These are phyloP conservation scores for Oligia fasciuncula DNA, from an alignment of 2,888 invertebrate genomes.

Conservation along the genomic window DNA sequence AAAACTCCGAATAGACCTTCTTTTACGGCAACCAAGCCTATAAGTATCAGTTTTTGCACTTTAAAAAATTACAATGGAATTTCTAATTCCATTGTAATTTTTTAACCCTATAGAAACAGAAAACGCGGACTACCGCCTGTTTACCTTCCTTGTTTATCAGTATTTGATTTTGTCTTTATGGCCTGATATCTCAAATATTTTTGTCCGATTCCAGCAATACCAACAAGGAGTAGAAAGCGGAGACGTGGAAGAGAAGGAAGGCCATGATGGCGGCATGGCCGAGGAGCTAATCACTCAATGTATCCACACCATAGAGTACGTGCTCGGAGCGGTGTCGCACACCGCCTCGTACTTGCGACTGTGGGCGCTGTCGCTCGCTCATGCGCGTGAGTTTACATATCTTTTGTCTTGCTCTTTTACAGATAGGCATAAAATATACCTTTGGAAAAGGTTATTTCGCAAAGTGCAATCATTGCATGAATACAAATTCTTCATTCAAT, in stretches of 20 bases:
- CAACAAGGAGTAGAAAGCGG: constrained; percentile 82
- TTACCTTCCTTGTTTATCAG: neutral
- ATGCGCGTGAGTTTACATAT: constrained; percentile 92
- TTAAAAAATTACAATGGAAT: neutral
- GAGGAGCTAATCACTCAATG: constrained; percentile 95
- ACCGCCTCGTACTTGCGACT: constrained; percentile 97
- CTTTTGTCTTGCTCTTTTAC: neutral
- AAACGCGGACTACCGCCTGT: neutral
- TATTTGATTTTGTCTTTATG: neutral
- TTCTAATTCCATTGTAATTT: neutral
- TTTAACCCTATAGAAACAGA: neutral
- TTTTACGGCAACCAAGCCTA: neutral
- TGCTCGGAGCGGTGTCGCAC: constrained; percentile 96
- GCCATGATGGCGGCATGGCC: constrained; percentile 89
- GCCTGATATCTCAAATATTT: neutral
- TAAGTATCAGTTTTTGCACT: neutral
- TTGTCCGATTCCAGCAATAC: constrained; percentile 71
- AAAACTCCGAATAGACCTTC: neutral
- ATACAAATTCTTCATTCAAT: neutral
- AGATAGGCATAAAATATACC: neutral
- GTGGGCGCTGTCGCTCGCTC: constrained; percentile 97
- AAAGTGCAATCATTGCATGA: neutral
- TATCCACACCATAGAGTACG: constrained; percentile 97
- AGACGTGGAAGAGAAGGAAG: constrained; percentile 72
- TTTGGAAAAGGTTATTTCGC: neutral